These are phyloP conservation scores for Alauda arvensis DNA, from an alignment of 2,797 vertebrate species.

Conservation along the genomic window DNA sequence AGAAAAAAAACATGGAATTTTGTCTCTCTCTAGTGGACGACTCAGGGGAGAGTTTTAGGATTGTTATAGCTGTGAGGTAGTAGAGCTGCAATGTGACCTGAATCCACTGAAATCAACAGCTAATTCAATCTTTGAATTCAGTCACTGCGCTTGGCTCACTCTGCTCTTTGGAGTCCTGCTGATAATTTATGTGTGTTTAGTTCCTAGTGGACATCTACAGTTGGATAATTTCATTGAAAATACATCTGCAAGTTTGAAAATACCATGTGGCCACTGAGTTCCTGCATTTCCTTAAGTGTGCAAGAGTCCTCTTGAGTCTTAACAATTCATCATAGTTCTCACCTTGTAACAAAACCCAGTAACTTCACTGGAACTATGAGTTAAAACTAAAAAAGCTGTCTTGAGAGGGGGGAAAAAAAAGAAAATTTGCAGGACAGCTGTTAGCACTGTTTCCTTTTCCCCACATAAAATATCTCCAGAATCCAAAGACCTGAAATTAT, in stretches of 20 bases:
- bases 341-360: neutral
- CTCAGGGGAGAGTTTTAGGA: neutral
- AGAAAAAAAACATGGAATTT: neutral
- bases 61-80: neutral
- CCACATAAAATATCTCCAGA: neutral
- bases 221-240: neutral
- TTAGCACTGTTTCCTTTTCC: neutral
- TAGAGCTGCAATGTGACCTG: neutral
- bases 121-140: neutral
- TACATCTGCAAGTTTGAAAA: neutral
- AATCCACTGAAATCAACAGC: neutral
- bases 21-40: neutral
- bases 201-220: neutral
- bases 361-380: neutral
- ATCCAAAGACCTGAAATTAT: neutral
- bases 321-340: neutral
- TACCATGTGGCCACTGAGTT: neutral
- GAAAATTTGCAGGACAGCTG: neutral
- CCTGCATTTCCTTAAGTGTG: neutral
- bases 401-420: fast-evolving
- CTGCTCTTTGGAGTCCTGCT: neutral
- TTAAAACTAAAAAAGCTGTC: neutral
- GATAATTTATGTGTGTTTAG: neutral
- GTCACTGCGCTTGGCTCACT: neutral
- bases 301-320: neutral